phyloP scores from a whole-genome alignment of 2,888 invertebrate genomes.

The Apomyelois bistriatella region DNA sequence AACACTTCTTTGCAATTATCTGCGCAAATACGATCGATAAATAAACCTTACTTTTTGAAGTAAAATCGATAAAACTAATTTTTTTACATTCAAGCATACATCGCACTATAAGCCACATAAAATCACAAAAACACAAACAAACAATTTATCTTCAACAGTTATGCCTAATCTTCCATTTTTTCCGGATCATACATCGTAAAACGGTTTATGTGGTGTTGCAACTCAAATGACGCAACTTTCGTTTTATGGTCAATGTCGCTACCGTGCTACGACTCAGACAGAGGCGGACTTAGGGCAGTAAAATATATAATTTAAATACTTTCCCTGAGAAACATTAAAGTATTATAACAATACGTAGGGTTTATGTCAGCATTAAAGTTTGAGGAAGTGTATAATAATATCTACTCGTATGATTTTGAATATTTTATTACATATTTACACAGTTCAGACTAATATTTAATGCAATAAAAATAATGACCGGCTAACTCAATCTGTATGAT shows the following conservation, averaged over 20 bases:
- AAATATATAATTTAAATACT: not conserved
- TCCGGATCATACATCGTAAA: constrained; percentile 6
- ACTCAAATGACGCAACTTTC: constrained; percentile 54
- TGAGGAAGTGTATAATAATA: too few species aligned
- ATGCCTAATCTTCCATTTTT: constrained; percentile 4
- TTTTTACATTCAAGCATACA: not conserved
- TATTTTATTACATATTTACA: not conserved
- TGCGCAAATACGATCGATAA: too few species aligned
- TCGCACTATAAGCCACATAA: too few species aligned
- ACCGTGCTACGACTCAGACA: constrained; percentile 13
- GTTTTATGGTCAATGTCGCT: constrained; percentile 64
- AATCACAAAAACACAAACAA: not conserved
- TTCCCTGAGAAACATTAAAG: not conserved
- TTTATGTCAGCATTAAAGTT: not conserved
- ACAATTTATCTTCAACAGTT: constrained; percentile 3
- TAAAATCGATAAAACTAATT: too few species aligned
- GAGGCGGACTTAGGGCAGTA: constrained; percentile 22
- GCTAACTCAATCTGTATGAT: too few species aligned
- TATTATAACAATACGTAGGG: not conserved
- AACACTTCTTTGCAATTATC: too few species aligned
- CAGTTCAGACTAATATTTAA: too few species aligned
- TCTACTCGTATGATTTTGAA: too few species aligned
- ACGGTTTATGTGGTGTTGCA: constrained; percentile 27
- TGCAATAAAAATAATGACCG: too few species aligned
- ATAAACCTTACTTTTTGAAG: too few species aligned